These are phyloP conservation scores for Ips nitidus DNA, from an alignment of 1,140 invertebrate genomes.

Conservation along the genomic window DNA sequence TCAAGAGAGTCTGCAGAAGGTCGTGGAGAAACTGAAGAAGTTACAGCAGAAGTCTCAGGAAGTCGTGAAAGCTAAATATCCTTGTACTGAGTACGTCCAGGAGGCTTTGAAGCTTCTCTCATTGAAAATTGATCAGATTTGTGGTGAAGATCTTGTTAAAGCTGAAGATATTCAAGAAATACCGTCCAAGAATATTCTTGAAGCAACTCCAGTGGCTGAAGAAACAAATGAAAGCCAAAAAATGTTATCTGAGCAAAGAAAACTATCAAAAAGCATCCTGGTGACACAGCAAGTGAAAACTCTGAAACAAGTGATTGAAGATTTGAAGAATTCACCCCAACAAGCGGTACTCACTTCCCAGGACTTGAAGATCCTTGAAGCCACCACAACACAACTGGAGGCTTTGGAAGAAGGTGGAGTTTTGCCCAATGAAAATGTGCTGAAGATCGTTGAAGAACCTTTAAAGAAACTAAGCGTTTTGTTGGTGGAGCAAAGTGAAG, in stretches of 20 bases:
- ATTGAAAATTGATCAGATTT: slow-evolving; percentile 35
- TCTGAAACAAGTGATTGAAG: slow-evolving; percentile 30
- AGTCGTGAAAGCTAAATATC: not conserved
- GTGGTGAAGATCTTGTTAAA: not conserved
- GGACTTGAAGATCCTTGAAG: not conserved
- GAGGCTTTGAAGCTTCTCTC: slow-evolving; percentile 39
- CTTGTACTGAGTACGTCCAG: slow-evolving; percentile 27
- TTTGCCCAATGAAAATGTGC: not conserved
- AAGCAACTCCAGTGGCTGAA: not conserved
- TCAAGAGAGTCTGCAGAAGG: slow-evolving; percentile 1
- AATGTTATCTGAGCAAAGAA: too few relatives aligned
- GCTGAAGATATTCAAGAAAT: not conserved
- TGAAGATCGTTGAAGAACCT: slow-evolving; percentile 4
- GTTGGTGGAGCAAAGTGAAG: slow-evolving; percentile 10
- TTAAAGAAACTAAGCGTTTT: slow-evolving; percentile 16
- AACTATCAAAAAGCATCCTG: too few relatives aligned
- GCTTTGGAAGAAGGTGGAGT: not conserved
- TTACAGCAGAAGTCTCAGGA: not conserved
- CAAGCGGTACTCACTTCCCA: slow-evolving; percentile 28
- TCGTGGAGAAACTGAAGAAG: not conserved
- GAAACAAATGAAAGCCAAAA: not conserved
- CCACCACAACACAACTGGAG: not conserved
- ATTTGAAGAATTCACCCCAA: slow-evolving; percentile 18
- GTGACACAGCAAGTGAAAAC: slow-evolving; percentile 13
- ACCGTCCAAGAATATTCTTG: not conserved